Evolutionary conservation across 2,113 vertebrate species (phyloP).

Genomic region (Colossoma macropomum): DNA sequence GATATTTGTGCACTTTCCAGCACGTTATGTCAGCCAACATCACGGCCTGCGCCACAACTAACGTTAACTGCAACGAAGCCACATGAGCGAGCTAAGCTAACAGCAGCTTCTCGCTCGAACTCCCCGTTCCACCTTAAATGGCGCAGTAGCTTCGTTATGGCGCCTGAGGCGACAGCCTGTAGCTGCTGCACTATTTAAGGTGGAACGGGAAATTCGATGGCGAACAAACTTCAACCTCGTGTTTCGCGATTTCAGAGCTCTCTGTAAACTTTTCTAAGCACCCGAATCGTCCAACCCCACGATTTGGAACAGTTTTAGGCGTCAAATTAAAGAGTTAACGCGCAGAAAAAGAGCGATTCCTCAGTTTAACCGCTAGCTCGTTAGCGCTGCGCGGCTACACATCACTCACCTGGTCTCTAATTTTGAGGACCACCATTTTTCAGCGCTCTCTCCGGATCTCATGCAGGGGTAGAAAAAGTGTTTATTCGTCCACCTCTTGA

Average conservation of each 20-base stretch:
- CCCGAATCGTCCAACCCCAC: background rate
- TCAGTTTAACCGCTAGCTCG: background rate
- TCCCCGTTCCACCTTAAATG: background rate
- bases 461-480: slow-evolving; percentile 62
- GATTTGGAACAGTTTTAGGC: background rate
- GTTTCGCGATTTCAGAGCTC: background rate
- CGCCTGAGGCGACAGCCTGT: background rate
- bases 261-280: background rate
- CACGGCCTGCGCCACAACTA: no score
- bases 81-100: no score
- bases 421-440: slow-evolving; percentile 86
- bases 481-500: slow-evolving; percentile 51
- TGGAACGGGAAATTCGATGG: background rate
- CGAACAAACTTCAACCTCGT: background rate
- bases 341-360: background rate
- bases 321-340: background rate
- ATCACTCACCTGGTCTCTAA: slow-evolving; percentile 81
- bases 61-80: no score
- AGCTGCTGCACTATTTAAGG: background rate
- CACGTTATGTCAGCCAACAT: no score
- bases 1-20: no score
- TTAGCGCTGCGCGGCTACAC: slow-evolving; percentile 13
- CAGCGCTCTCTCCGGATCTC: slow-evolving; percentile 68
- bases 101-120: background rate
- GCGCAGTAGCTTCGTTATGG: background rate